Conservation (phyloP, 1,140 invertebrate species). For the Camponotus vicinus region DNA sequence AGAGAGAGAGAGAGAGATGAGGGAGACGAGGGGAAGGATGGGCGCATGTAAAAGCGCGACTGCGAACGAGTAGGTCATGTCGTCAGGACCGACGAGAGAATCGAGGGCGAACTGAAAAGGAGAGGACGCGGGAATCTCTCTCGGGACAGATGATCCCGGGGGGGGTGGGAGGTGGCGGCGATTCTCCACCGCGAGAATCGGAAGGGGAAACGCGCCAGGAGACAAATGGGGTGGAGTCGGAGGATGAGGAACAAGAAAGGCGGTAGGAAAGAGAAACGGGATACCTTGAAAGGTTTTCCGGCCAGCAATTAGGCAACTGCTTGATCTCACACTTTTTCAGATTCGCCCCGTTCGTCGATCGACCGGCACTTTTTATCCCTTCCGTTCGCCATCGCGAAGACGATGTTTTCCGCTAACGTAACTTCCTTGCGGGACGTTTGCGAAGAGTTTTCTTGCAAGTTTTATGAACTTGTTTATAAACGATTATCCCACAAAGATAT, state of each 20-base stretch:
- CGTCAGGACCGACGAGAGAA: conserved; percentile 17
- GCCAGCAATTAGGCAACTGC: conserved; percentile 66
- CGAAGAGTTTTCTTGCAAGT: conserved; percentile 26
- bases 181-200: conserved; percentile 10
- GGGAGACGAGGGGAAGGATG: neutral
- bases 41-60: conserved; percentile 5
- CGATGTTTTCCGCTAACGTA: conserved; percentile 23
- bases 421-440: conserved; percentile 22
- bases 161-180: neutral
- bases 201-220: neutral
- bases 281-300: conserved; percentile 51
- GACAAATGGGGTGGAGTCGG: conserved; percentile 28
- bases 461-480: conserved; percentile 33
- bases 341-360: neutral
- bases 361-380: conserved; percentile 6
- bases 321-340: conserved; percentile 62
- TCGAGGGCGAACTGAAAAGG: conserved; percentile 26
- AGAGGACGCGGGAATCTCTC: conserved; percentile 25
- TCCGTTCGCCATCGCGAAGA: conserved; percentile 25
- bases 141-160: conserved; percentile 25
- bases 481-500: conserved; percentile 9
- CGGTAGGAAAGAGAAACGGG: conserved; percentile 16
- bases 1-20: neutral
- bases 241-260: neutral
- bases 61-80: conserved; percentile 15